Evolutionary conservation across 2,888 invertebrate species (phyloP), one percentile per base, ranked within the genome.

Genomic region (Ctenicera cuprea): DNA sequence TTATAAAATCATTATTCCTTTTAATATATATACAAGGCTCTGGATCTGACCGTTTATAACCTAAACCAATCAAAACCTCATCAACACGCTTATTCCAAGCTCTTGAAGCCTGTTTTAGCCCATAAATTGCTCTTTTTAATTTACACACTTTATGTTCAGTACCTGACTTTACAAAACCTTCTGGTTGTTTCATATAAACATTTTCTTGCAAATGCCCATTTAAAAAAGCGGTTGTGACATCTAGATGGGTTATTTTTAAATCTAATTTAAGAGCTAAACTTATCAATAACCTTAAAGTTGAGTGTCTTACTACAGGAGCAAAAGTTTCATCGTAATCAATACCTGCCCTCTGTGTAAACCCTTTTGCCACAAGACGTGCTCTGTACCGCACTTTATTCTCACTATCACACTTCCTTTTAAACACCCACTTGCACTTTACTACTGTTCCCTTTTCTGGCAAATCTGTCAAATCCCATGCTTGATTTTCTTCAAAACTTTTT

Each of bases 341-440:
- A 14, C 80, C 80, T 26, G 18, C 14, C 61, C 45, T 62, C 59
- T 81, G 81, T 0, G 76, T 76, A 73, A 78, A 81, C 48, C 81
- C 79, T 57, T 76, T 79, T 7, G 80, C 80, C 8, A 81, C 80
- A 43, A 81, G 67, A 20, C 81, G 54, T 8, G 80, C 80, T 38
- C 79, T 18, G 72, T 81, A 81, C 8, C 74, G 57, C 22, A 79
- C 69, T 54, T 78, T 67, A 54, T 68, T 69, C 16, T 80, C 78
- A 68, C 66, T 63, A 70, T 82, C 76, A 33, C 7, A n/a, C 70
- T 83, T 83, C 20, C 20, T 76, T 67, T 81, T 80, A 59, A 78
- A 82, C 11, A 83, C 81, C 82, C 82, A 84, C 57, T 82, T 83
- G 59, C 80, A 81, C 45, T 80, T 18, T 59, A 82, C 81, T 37